These are phyloP conservation scores for Diaphora mendica DNA, from an alignment of 2,888 invertebrate species.

Conservation along the genomic window DNA sequence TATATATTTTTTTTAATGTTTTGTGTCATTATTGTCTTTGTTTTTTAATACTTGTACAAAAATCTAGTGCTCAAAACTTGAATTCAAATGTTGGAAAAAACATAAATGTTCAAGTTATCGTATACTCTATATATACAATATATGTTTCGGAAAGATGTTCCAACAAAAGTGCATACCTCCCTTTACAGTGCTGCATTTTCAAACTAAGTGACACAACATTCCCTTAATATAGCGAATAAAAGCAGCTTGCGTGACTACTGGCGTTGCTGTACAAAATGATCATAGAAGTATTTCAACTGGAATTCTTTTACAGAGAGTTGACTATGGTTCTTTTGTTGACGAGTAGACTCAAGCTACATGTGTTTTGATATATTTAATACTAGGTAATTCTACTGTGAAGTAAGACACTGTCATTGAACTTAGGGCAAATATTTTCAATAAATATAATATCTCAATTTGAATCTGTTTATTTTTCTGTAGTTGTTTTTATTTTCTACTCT, in stretches of 20 bases:
- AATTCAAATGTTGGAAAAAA: too few relatives aligned
- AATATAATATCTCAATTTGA: too few relatives aligned
- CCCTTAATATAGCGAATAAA: not conserved
- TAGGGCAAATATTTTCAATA: too few relatives aligned
- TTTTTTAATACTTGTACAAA: too few relatives aligned
- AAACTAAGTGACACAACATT: not conserved
- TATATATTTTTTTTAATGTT: not conserved
- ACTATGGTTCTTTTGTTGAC: not conserved
- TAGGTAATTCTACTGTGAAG: not conserved
- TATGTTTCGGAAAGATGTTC: not conserved
- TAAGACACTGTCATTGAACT: not conserved
- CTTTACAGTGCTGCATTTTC: not conserved
- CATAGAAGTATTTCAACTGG: conserved; percentile 2
- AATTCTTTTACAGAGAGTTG: not conserved
- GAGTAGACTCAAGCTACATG: not conserved
- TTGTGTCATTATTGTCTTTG: not conserved
- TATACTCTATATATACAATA: not conserved
- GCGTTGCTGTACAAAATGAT: not conserved
- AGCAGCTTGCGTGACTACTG: not conserved
- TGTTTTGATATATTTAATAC: not conserved
- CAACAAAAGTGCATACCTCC: not conserved
- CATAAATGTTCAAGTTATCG: too few relatives aligned
- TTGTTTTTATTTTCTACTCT: too few relatives aligned
- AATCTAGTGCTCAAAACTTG: not conserved
- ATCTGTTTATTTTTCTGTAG: not conserved